Conservation (phyloP, 2,888 invertebrate species). For the Stramonita haemastoma region DNA sequence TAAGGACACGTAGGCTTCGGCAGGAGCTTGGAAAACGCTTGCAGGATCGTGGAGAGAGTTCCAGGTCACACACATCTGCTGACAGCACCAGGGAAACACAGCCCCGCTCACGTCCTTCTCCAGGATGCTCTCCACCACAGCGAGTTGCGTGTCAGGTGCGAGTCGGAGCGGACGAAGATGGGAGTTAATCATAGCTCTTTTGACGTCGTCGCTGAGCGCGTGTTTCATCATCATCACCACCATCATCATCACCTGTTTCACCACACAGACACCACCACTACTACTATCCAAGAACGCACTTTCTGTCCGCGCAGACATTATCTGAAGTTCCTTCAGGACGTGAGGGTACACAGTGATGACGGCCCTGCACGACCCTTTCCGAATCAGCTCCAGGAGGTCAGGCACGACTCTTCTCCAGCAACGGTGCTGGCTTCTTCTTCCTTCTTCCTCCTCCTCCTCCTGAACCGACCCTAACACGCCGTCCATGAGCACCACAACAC, state of each 20-base stretch:
- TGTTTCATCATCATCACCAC: background rate
- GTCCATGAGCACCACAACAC: background rate
- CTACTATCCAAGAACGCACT: background rate
- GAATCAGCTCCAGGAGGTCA: background rate
- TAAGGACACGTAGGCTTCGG: background rate
- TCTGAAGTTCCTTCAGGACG: background rate
- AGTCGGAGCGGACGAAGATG: background rate
- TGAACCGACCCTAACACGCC: background rate
- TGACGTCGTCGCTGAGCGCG: background rate
- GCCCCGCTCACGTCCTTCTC: background rate
- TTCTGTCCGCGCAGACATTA: background rate
- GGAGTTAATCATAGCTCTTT: background rate
- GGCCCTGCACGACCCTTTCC: background rate
- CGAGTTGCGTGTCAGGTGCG: background rate
- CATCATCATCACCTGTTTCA: too few relatives aligned
- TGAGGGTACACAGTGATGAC: background rate
- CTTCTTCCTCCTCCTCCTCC: too few relatives aligned
- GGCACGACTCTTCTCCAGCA: background rate
- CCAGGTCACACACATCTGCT: background rate
- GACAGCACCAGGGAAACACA: slow-evolving; percentile 11
- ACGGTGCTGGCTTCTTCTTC: too few relatives aligned
- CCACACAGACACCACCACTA: background rate
- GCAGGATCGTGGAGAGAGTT: background rate
- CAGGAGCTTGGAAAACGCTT: background rate
- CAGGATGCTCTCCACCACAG: background rate